Base-by-base conservation (phyloP, 2,888 invertebrate genomes). In the Sphaerolaimus hirsutus region DNA sequence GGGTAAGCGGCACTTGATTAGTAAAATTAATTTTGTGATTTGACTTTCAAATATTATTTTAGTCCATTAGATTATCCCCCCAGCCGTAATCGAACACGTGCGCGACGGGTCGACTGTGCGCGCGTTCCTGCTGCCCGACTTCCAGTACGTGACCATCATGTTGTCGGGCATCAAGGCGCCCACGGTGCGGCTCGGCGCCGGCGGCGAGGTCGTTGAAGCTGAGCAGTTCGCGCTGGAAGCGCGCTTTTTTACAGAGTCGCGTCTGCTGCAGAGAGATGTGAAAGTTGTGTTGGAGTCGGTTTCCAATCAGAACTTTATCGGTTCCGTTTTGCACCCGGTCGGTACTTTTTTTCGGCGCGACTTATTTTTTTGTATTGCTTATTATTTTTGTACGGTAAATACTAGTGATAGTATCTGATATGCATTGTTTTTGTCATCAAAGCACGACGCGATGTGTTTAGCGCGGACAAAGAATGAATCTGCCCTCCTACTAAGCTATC, bases 51-150 rank as follows among this genome's bases (percentile, higher is more conserved):
- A 10, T 29, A n/a, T 17, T 7, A 25, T 23, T 17, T 7, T 7
- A 7, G 5, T 42, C 5, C 42, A 42, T 5, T 21, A 42, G n/a
- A 5, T 22, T 27, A 14, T 24, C 21, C 12, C 50, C 27, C 32
- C 78, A 66, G 89, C 91, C 41, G 76, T 97, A 48, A 79, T 97
- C 56, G 97, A 99, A 64, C 86, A 89, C 70, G 91, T 97, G 1
- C 75, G 89, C 47, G 93, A 97, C 68, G 93, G 93, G 0, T 87
- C 87, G 29, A 93, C 93, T 1, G 77, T 91, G 17, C 74, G 91
- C 52, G 79, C 82, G 2, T 81, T 89, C 59, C 70, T 99, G 14
- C 67, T 91, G 47, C 89, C 91, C 1, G 81, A 80, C 49, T 86
- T 76, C 66, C 77, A 83, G 56, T 80, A 86, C 60, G 76, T 93